phyloP scores from a whole-genome alignment of 2,888 invertebrate species.

The Nezara viridula region DNA sequence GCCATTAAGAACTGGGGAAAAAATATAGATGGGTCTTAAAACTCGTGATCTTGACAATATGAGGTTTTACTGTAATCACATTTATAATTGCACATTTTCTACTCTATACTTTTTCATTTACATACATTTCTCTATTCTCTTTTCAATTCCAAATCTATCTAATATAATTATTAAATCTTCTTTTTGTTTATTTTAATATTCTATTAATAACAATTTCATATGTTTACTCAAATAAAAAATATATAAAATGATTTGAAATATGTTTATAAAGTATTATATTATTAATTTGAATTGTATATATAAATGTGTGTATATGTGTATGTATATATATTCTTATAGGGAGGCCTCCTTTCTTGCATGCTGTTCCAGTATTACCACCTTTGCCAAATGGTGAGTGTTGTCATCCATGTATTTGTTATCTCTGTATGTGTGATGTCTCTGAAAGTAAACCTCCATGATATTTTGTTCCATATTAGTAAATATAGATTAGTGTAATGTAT shows the following conservation, averaged over 20 bases:
- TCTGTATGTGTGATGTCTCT: neutral
- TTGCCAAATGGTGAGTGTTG: constrained; percentile 69
- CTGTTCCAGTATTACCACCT: constrained; percentile 76
- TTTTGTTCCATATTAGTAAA: neutral
- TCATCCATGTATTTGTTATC: constrained; percentile 47
- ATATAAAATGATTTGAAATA: neutral
- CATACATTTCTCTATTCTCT: neutral
- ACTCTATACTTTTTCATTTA: neutral
- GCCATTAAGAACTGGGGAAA: too few relatives aligned
- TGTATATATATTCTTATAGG: constrained; percentile 61
- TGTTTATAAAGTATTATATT: neutral
- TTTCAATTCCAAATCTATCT: neutral
- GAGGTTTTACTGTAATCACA: too few relatives aligned
- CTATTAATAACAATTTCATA: neutral
- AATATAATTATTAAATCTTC: neutral
- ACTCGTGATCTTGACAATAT: too few relatives aligned
- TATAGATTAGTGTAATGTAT: constrained; percentile 2
- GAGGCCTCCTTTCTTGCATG: constrained; percentile 66
- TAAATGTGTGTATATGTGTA: neutral
- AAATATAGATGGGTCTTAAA: too few relatives aligned
- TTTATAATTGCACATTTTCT: too few relatives aligned
- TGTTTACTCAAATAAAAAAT: neutral
- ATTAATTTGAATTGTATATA: neutral
- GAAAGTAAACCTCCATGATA: neutral
- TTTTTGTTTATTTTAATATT: neutral